Evolutionary conservation across 2,797 vertebrate species (phyloP).

Genomic region (Peromyscus eremicus): DNA sequence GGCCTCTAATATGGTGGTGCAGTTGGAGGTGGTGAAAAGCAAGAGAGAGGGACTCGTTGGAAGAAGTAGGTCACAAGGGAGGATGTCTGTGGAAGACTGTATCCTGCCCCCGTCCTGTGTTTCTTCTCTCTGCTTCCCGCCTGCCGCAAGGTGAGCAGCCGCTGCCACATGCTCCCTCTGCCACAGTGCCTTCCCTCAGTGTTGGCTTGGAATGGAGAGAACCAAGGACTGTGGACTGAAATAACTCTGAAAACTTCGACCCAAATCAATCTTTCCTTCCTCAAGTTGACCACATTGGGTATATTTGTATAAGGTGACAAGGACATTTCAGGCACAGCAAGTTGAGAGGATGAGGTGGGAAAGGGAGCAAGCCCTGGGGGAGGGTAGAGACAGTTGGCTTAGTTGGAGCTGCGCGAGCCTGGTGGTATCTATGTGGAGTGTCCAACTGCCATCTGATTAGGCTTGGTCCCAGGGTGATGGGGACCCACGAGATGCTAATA

Average conservation of each 20-base stretch:
- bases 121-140: not conserved
- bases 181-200: not conserved
- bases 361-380: too few relatives aligned
- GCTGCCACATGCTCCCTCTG: too few relatives aligned
- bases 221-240: not conserved
- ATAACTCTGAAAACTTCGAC: not conserved
- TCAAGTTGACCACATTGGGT: not conserved
- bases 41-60: not conserved
- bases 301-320: not conserved
- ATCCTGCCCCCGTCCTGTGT: not conserved
- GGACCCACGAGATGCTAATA: not conserved
- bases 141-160: not conserved
- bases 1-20: not conserved
- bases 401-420: not conserved
- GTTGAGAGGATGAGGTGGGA: not conserved
- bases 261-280: not conserved
- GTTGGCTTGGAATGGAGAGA: not conserved
- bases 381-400: not conserved
- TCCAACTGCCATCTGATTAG: not conserved
- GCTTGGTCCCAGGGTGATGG: not conserved
- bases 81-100: not conserved
- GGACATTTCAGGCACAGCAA: not conserved
- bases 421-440: fast-evolving
- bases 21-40: not conserved
- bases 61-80: not conserved